Percentiles rank a stretch among this genome's conserved stretches.
phyloP scores from a whole-genome alignment of 1,140 invertebrate species.

The Pachypeltis micranthus region DNA sequence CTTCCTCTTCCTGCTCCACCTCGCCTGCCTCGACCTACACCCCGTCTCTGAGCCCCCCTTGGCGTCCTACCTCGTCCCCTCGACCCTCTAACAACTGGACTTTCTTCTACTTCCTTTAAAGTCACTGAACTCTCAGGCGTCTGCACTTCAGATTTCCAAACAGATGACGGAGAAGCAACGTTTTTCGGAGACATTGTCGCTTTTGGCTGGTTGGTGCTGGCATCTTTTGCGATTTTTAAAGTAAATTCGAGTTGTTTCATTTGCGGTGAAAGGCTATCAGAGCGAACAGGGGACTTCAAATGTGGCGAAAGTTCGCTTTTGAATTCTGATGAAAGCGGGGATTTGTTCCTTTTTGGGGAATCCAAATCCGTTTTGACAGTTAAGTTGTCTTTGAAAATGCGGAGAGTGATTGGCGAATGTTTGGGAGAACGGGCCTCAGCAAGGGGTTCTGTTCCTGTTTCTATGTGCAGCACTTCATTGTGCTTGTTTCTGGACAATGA shows the following conservation, averaged over 20 bases:
- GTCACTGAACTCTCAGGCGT: neutral
- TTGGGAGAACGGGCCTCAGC: neutral
- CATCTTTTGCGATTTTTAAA: constrained; percentile 25
- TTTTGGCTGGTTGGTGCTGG: constrained; percentile 21
- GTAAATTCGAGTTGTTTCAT: constrained; percentile 24
- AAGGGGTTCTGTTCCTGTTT: neutral
- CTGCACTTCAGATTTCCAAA: constrained; percentile 5
- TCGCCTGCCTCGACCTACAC: neutral
- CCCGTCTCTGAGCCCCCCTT: neutral
- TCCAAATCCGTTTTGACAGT: constrained; percentile 17
- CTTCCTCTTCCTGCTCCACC: neutral
- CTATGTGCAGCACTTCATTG: neutral
- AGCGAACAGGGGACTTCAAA: constrained; percentile 6
- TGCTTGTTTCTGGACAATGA: neutral
- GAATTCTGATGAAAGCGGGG: constrained; percentile 13
- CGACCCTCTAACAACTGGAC: neutral
- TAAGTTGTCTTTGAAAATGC: constrained; percentile 22
- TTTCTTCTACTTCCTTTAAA: neutral
- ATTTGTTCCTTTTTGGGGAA: constrained; percentile 12
- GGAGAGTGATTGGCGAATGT: constrained; percentile 23
- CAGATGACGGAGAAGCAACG: constrained; percentile 7
- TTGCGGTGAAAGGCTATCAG: constrained; percentile 16
- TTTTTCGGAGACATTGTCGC: constrained; percentile 22
- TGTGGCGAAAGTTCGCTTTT: constrained; percentile 16
- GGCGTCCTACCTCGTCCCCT: neutral